Base-by-base conservation (phyloP, 2,113 vertebrate species). In the Gallinago paraguaiae region DNA sequence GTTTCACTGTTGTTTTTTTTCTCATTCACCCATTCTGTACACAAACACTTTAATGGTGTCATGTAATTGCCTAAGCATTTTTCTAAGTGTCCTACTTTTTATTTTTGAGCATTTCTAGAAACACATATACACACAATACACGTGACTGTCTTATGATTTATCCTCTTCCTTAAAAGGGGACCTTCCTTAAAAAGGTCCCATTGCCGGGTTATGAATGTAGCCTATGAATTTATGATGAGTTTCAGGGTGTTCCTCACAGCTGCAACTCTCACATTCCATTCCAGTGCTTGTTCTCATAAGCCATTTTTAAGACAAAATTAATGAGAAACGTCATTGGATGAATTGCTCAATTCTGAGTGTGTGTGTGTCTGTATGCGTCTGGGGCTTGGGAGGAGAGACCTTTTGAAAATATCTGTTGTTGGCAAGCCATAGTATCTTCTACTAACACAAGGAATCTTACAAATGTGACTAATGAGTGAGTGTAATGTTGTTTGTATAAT, bases 401-500 rank as follows among this genome's bases (percentile, higher is more conserved):
- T 93, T 93, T 97, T 81, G 71, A 71, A 95, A 90, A 85, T 72
- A 84, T 72, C 71, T 96, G 30, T 33, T 69, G 18, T 81, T 92
- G 85, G 64, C 51, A 95, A 96, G 75, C 91, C 64, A 48, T 35
- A n/a, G 83, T 43, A 56, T 80, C 37, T 90, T 71, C 33, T 74
- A 17, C 41, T 92, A 46, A 69, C 50, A 43, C 3, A 43, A 68
- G 71, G 84, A 95, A 53, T 82, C 41, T 79, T 71, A 75, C 88
- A 82, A 82, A 61, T 46, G n/a, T 97, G 95, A 97, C 91, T 97
- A 89, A 96, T 14, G 25, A 63, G 13, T 82, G 81, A 97, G 45
- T 65, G 33, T 83, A 54, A 88, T 25, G 17, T 53, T 87, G 46
- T 85, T 87, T 25, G 11, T 65, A 17, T 54, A 61, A 30, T 86